A percentile compares a stretch with the other conserved stretches of the same genome.
phyloP scores from a whole-genome alignment of 2,888 invertebrate species.

The Ornithoptera priamus region DNA sequence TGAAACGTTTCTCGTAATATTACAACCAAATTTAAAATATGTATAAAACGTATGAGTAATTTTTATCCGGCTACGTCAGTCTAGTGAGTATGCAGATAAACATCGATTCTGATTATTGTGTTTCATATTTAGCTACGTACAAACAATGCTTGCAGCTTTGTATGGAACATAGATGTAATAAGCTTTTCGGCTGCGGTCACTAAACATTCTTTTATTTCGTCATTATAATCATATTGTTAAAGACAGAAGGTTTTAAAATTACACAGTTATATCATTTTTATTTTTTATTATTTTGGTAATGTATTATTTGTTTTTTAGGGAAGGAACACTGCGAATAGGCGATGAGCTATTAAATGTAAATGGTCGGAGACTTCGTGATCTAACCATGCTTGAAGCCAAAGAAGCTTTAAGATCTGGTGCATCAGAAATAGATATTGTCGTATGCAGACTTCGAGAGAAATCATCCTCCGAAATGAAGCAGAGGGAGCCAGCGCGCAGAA shows the following conservation, averaged over 20 bases:
- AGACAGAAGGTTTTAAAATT: background rate
- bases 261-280: background rate
- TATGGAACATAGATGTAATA: no score
- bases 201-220: no score
- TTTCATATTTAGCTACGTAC: no score
- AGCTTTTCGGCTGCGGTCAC: no score
- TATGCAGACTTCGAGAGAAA: slow-evolving; percentile 77
- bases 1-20: no score
- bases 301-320: slow-evolving; percentile 54
- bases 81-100: no score
- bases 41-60: no score
- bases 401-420: slow-evolving; percentile 82
- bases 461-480: slow-evolving; percentile 44
- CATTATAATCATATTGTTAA: no score
- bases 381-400: slow-evolving; percentile 83
- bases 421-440: slow-evolving; percentile 83
- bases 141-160: no score
- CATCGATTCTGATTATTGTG: no score
- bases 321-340: slow-evolving; percentile 83
- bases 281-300: background rate
- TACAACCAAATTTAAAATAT: no score
- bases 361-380: slow-evolving; percentile 83
- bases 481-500: slow-evolving; percentile 51
- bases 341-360: slow-evolving; percentile 88
- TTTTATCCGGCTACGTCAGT: no score